Evolutionary conservation across 2,797 vertebrate genomes (phyloP).

Genomic region (Danio aesculapii): DNA sequence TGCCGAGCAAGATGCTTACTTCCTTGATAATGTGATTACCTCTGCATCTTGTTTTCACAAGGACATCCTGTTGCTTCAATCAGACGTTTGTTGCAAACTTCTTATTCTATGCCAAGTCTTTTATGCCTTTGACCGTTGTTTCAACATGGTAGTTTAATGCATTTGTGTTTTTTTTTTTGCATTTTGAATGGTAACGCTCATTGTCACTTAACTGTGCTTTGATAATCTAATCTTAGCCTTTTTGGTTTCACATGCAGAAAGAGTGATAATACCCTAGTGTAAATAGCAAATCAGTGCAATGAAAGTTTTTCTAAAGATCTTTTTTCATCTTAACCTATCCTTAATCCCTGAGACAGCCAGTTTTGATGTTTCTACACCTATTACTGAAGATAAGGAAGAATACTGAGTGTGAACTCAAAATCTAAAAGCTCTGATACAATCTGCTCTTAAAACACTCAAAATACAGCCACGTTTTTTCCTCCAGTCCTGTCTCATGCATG

Average conservation of each 20-base stretch:
- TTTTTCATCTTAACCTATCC: slow-evolving; percentile 21
- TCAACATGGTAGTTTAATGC: neutral
- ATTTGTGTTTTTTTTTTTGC: neutral
- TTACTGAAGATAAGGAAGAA: slow-evolving; percentile 15
- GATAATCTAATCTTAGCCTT: slow-evolving; percentile 11
- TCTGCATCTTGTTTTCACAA: slow-evolving; percentile 58
- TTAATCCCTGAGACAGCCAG: slow-evolving; percentile 30
- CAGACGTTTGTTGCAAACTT: slow-evolving; percentile 18
- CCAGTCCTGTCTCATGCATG: neutral
- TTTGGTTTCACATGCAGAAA: neutral
- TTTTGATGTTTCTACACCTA: slow-evolving; percentile 21
- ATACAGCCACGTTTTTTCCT: neutral
- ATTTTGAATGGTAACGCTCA: slow-evolving; percentile 9
- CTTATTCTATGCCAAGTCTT: neutral
- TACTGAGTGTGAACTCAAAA: slow-evolving; percentile 1
- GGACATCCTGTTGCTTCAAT: slow-evolving; percentile 60
- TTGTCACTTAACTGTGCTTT: slow-evolving; percentile 10
- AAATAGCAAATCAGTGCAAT: slow-evolving; percentile 24
- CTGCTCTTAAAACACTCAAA: slow-evolving; percentile 18
- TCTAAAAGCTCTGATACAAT: neutral
- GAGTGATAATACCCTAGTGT: neutral
- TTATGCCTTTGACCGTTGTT: neutral
- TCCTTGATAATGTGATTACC: slow-evolving; percentile 64
- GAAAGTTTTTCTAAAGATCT: slow-evolving; percentile 2
- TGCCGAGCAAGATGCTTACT: slow-evolving; percentile 47